A percentile compares a stretch with the other conserved stretches of the same genome.
Conservation (phyloP, 2,113 vertebrate species). For the Poeciliopsis occidentalis region DNA sequence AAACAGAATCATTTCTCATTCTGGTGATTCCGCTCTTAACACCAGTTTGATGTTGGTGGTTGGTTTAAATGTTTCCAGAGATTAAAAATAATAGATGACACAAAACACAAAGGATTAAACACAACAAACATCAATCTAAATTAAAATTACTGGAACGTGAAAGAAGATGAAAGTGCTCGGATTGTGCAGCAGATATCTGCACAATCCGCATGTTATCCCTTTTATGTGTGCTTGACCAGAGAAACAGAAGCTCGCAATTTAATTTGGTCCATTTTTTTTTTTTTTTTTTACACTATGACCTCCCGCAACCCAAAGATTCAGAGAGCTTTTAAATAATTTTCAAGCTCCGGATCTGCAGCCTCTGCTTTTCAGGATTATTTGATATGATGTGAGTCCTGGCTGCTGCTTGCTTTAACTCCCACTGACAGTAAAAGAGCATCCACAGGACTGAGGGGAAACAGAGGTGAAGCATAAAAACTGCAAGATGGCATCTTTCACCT, state of each 20-base stretch:
- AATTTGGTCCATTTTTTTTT: conserved; percentile 5
- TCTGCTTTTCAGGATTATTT: conserved; percentile 30
- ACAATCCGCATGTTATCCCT: background rate
- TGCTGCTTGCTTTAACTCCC: conserved; percentile 6
- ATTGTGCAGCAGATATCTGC: background rate
- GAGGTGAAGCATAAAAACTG: conserved; percentile 46
- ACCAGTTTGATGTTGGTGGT: background rate
- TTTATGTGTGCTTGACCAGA: conserved; percentile 21
- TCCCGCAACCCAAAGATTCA: conserved; percentile 14
- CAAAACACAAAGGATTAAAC: background rate
- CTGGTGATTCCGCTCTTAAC: background rate
- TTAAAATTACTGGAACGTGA: background rate
- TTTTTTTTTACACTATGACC: background rate
- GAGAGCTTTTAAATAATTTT: conserved; percentile 40
- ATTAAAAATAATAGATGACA: background rate
- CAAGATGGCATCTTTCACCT: conserved; percentile 44
- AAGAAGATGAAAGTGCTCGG: background rate
- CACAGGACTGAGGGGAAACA: conserved; percentile 13
- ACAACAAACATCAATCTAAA: background rate
- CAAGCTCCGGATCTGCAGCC: conserved; percentile 11
- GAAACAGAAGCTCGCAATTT: conserved; percentile 9
- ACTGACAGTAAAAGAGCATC: conserved; percentile 25
- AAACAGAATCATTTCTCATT: background rate
- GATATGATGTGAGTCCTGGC: conserved; percentile 33
- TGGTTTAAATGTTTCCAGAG: background rate